Percentiles rank a stretch among this genome's conserved stretches.
Evolutionary conservation across 2,888 invertebrate species (phyloP).

Genomic region (Teleogryllus oceanicus): DNA sequence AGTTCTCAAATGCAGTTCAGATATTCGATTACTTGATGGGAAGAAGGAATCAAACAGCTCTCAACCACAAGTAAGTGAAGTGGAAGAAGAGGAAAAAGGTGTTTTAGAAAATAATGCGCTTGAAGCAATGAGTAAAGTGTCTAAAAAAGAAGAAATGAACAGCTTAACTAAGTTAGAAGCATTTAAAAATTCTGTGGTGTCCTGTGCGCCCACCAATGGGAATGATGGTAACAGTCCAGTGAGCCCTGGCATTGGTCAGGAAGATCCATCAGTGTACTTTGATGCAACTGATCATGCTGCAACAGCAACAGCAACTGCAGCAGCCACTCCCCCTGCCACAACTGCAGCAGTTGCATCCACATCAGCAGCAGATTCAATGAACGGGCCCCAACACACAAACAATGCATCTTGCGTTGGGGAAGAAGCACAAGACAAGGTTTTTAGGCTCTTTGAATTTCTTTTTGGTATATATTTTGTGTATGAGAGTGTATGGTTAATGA

Average conservation of each 20-base stretch:
- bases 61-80: background rate
- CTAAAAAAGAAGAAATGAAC: constrained; percentile 29
- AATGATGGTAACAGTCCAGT: constrained; percentile 44
- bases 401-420: background rate
- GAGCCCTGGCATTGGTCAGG: constrained; percentile 58
- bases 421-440: constrained; percentile 31
- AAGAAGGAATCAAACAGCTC: background rate
- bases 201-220: constrained; percentile 21
- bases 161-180: constrained; percentile 26
- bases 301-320: constrained; percentile 26
- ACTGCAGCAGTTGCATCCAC: background rate
- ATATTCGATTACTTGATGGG: background rate
- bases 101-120: constrained; percentile 20
- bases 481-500: too few species aligned
- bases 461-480: too few species aligned
- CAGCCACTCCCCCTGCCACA: background rate
- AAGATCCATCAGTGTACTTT: constrained; percentile 75
- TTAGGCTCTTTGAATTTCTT: background rate
- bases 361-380: constrained; percentile 19
- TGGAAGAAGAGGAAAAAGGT: constrained; percentile 10
- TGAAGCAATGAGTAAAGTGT: constrained; percentile 18
- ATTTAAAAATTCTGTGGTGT: constrained; percentile 27
- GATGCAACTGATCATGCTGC: constrained; percentile 61
- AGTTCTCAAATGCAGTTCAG: background rate
- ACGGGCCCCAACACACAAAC: constrained; percentile 20